Percentiles rank a stretch among this genome's conserved stretches.
phyloP scores from a whole-genome alignment of 2,113 vertebrate genomes.

The Bagarius yarrelli region DNA sequence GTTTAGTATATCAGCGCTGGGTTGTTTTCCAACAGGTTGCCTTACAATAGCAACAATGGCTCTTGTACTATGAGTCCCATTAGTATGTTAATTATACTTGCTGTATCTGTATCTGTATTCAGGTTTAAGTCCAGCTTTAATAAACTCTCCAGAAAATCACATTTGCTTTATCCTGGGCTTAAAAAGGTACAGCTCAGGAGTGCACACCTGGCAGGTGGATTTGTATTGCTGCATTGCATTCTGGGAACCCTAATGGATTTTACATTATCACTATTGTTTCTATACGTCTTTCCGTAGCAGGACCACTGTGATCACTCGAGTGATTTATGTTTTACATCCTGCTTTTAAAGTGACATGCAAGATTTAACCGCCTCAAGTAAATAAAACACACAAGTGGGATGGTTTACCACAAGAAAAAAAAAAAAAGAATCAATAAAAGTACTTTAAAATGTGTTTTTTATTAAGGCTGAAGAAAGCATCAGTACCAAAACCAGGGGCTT shows the following conservation, averaged over 20 bases:
- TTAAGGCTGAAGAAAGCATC: conserved; percentile 26
- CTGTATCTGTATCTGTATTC: too few relatives aligned
- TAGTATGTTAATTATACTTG: too few relatives aligned
- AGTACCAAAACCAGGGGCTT: conserved; percentile 25
- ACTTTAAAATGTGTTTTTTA: conserved; percentile 17
- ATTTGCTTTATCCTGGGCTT: neutral
- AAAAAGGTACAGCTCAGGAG: neutral
- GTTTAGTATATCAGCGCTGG: too few relatives aligned
- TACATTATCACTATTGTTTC: neutral
- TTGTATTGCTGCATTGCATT: neutral
- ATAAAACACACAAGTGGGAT: neutral
- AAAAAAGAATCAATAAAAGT: neutral
- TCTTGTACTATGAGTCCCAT: too few relatives aligned
- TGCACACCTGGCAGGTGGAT: conserved; percentile 36
- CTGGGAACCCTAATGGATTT: neutral
- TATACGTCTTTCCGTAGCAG: neutral
- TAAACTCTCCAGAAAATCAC: neutral
- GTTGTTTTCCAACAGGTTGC: too few relatives aligned
- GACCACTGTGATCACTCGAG: neutral
- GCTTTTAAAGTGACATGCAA: neutral
- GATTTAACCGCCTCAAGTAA: neutral
- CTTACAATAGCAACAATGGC: too few relatives aligned
- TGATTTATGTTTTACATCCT: neutral
- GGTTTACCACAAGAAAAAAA: neutral
- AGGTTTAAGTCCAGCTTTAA: rapidly evolving